Base-by-base conservation (phyloP, 2,113 vertebrate species). In the Pterocles burchelli region DNA sequence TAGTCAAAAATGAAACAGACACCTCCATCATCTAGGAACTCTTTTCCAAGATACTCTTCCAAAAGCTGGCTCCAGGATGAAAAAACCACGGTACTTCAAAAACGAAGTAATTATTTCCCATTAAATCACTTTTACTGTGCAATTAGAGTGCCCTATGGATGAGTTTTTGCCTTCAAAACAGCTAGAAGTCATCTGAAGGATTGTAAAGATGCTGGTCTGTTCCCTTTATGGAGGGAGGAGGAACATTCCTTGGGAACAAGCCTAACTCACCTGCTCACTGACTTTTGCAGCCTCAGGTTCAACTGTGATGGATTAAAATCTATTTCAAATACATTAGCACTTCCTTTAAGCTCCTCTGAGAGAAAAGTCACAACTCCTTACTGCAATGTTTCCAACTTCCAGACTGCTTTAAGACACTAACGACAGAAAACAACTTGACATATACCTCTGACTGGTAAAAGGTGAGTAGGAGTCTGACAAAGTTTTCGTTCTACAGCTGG, bases 31-130 rank as follows among this genome's bases (percentile, higher is more conserved):
- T 93, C 61, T 89, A 49, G 38, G 58, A 71, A 65, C 19, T 82
- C 45, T 71, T 81, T 78, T 29, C 61, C 33, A 73, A 89, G 45
- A 45, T 19, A 13, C 21, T 79, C 18, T 65, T 75, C 36, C 6
- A 13, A 85, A 92, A 95, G 10, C 43, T 75, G 48, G 11, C 41
- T 88, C 65, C 82, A 26, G 57, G 36, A 46, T 90, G 68, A 93
- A 84, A 71, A 89, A 92, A 86, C 77, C 80, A 48, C 0, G 2
- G 17, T 67, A 77, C 45, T 88, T 74, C 41, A 63, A 86, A 95
- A 93, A 55, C 72, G 89, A 92, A 78, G 52, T 75, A 86, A 91
- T 96, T 96, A 94, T 91, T 94, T 88, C 55, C 17, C 84, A 80
- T 79, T 87, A 95, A 96, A 85, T 90, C 43, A 77, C 41, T 90